Base-by-base conservation (phyloP, 2,888 invertebrate species). In the Pristionchus japonicus region DNA sequence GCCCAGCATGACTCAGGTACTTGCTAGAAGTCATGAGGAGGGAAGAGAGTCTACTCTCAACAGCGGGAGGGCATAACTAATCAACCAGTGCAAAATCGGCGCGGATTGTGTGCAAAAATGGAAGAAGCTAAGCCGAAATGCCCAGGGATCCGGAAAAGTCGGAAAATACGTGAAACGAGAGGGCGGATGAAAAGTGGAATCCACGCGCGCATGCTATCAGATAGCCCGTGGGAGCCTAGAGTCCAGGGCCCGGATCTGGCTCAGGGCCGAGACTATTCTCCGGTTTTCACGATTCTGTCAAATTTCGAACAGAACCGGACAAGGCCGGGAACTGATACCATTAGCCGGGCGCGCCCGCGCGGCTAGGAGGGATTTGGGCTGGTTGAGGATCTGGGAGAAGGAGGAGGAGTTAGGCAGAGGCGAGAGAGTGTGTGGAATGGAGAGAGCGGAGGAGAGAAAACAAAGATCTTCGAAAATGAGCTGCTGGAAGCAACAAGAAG, bases 181-280 rank as follows among this genome's bases (percentile, higher is more conserved):
- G 34, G 27, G 64, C 64, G 31, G 64, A 4, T 3, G 74, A 74
- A 74, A 43, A 77, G 23, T 77, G 77, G 57, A 70, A 70, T 64
- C 61, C 61, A 31, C 23, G 57, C 31, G 40, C 11, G 74, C 70
- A 20, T 20, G 70, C 31, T 40, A 74, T 40, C 74, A 11, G 77
- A 77, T 77, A 77, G 77, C 77, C 77, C 77, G 77, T 77, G 77
- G 43, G 77, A 77, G 43, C 47, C 77, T 40, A n/a, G 40, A 47
- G 27, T n/a, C 43, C 47, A 13, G 77, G 27, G 11, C 43, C 31
- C 47, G 27, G 43, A 23, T 43, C 77, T 0, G 77, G 43, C 57
- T 15, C 9, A 23, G 43, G 40, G 15, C 77, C 43, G 74, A 7
- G 0, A 6, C 74, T 74, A 74, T 40, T 74, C 74, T 11, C 74